Percentiles rank a stretch among this genome's conserved stretches.
These are phyloP conservation scores for Parapristionchus giblindavisi DNA, from an alignment of 2,888 invertebrate genomes.

Conservation along the genomic window DNA sequence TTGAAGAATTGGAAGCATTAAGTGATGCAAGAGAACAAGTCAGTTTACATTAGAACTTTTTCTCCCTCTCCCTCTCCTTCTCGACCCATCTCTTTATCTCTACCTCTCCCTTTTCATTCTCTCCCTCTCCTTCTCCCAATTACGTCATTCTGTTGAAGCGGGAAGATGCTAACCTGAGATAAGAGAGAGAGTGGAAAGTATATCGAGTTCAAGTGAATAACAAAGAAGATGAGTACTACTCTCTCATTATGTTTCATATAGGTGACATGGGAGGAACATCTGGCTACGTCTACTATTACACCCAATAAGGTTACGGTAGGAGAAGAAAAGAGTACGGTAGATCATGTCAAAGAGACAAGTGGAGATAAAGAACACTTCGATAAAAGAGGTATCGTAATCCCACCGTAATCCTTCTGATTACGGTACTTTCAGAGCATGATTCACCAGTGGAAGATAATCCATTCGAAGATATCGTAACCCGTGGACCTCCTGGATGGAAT, in stretches of 20 bases:
- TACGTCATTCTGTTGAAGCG: constrained; percentile 17
- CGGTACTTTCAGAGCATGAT: constrained; percentile 18
- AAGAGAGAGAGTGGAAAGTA: neutral
- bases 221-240: neutral
- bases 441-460: constrained; percentile 34
- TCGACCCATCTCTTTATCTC: no score
- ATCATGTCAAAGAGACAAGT: constrained; percentile 15
- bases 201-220: neutral
- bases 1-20: constrained; percentile 24
- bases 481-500: constrained; percentile 16
- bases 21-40: constrained; percentile 30
- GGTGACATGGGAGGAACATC: constrained; percentile 33
- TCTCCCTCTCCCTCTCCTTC: no score
- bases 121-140: constrained; percentile 1
- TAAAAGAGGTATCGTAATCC: constrained; percentile 12
- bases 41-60: constrained; percentile 12
- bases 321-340: constrained; percentile 1
- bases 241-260: neutral
- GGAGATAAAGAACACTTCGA: neutral
- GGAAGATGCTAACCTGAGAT: neutral
- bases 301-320: neutral
- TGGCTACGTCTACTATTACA: constrained; percentile 24
- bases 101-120: no score
- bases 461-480: constrained; percentile 34
- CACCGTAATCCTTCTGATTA: neutral